Percentiles rank a stretch among this genome's conserved stretches.
phyloP scores from a whole-genome alignment of 1,140 invertebrate genomes.

The Hesperophylax magnus region DNA sequence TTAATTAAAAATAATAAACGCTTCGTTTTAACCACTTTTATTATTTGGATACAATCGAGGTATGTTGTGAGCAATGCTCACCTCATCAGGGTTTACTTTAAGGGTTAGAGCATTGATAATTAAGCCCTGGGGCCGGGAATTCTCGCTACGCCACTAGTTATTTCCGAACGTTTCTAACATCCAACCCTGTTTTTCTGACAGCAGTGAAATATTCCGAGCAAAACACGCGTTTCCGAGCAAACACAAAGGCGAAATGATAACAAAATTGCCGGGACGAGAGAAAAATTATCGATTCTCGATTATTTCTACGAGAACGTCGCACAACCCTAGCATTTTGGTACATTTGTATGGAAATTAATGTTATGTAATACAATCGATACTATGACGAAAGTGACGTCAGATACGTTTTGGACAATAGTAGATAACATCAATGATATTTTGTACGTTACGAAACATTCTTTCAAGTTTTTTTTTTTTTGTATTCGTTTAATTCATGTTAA shows the following conservation, averaged over 20 bases:
- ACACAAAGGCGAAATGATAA: neutral
- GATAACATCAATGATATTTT: too few species aligned
- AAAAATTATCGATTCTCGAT: conserved; percentile 24
- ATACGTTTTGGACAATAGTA: neutral
- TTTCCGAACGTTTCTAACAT: too few species aligned
- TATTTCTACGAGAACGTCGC: neutral
- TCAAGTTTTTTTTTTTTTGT: too few species aligned
- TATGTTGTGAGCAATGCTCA: too few species aligned
- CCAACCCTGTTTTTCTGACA: neutral
- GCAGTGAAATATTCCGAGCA: conserved; percentile 7
- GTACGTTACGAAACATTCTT: too few species aligned
- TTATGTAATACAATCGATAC: neutral
- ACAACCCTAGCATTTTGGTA: neutral
- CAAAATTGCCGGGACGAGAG: neutral
- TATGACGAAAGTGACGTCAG: neutral
- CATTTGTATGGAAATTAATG: conserved; percentile 23
- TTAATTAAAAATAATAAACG: too few species aligned
- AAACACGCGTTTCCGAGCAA: conserved; percentile 23
- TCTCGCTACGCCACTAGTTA: too few species aligned
- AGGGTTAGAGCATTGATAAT: too few species aligned
- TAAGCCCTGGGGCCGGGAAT: neutral
- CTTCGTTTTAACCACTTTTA: too few species aligned
- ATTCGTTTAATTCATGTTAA: too few species aligned
- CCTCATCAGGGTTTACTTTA: too few species aligned
- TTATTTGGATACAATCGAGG: too few species aligned